Conservation (phyloP, 1,140 invertebrate species). For the Temnothorax nylanderi region DNA sequence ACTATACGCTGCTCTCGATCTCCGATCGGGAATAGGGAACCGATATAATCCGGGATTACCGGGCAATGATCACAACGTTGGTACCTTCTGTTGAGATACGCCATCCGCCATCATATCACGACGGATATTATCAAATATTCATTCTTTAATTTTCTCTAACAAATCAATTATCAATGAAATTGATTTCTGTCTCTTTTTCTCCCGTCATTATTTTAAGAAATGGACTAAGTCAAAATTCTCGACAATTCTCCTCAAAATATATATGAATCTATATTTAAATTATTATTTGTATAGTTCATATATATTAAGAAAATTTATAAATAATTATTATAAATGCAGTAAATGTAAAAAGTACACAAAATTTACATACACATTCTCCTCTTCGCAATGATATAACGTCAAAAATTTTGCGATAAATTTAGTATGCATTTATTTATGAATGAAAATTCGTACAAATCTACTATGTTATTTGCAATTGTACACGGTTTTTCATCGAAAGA, state of each 20-base stretch:
- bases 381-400: not conserved
- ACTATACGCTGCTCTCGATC: constrained; percentile 57
- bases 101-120: constrained; percentile 15
- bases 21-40: constrained; percentile 58
- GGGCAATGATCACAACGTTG: constrained; percentile 52
- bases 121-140: constrained; percentile 33
- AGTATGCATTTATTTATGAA: not conserved
- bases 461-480: not conserved
- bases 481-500: not conserved
- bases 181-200: not conserved
- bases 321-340: not conserved
- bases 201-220: not conserved
- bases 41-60: constrained; percentile 71
- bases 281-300: not conserved
- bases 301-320: not conserved
- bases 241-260: not conserved
- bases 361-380: not conserved
- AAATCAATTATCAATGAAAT: not conserved
- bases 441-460: not conserved
- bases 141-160: not conserved
- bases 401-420: not conserved
- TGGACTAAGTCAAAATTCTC: not conserved
- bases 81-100: constrained; percentile 30
- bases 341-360: not conserved
- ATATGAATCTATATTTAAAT: not conserved